Conservation (phyloP, 2,888 invertebrate species). For the Drosophila austrosaltans region DNA sequence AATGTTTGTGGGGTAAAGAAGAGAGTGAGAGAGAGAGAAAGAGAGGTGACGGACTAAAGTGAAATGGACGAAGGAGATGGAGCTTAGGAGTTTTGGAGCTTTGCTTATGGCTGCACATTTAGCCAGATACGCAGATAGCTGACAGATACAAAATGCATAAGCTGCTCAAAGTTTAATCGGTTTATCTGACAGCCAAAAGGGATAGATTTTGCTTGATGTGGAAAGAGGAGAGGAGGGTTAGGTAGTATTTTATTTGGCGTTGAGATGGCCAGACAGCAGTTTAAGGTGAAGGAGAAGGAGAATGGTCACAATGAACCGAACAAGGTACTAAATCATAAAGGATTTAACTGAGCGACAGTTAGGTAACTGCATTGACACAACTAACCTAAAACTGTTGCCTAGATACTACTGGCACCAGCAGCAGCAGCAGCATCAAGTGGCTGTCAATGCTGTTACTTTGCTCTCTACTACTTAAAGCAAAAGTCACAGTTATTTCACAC, state of each 20-base stretch:
- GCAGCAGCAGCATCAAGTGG: constrained; percentile 62
- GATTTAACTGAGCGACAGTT: constrained; percentile 55
- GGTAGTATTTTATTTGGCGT: too few species aligned
- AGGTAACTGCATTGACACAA: constrained; percentile 45
- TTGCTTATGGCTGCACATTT: constrained; percentile 66
- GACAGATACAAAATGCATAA: constrained; percentile 63
- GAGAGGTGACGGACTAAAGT: neutral
- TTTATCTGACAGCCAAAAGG: constrained; percentile 65
- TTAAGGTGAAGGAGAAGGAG: neutral
- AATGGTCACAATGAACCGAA: constrained; percentile 41
- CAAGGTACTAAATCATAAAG: constrained; percentile 70
- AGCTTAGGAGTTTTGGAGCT: constrained; percentile 11
- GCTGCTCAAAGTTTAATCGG: constrained; percentile 76
- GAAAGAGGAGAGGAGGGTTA: neutral
- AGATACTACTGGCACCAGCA: constrained; percentile 16
- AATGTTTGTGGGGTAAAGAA: constrained; percentile 24
- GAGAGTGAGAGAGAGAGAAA: too few species aligned
- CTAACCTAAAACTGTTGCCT: constrained; percentile 30
- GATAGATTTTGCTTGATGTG: constrained; percentile 18
- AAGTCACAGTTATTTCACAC: constrained; percentile 36
- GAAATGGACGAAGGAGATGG: constrained; percentile 6
- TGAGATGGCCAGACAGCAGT: neutral
- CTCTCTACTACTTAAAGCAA: constrained; percentile 57
- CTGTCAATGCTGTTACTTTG: constrained; percentile 70
- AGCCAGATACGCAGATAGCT: constrained; percentile 58